Evolutionary conservation across 2,797 vertebrate genomes (phyloP).

Genomic region (Catamblyrhynchus diadema): DNA sequence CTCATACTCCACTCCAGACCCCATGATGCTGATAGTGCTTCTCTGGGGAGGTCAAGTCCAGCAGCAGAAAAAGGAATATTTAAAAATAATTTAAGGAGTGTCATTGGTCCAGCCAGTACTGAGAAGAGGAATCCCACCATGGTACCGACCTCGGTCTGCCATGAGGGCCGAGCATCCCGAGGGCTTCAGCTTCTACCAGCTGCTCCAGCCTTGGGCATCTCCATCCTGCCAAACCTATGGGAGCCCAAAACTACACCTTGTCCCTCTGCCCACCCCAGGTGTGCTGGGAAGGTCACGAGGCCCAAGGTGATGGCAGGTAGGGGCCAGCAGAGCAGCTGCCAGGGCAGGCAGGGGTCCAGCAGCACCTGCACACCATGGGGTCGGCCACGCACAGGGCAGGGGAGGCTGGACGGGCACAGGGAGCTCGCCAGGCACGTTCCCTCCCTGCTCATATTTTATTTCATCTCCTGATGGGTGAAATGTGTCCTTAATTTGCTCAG

Average conservation of each 20-base stretch:
- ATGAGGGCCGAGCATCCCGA: background rate
- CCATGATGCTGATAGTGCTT: background rate
- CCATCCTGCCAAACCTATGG: accelerated
- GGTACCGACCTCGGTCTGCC: background rate
- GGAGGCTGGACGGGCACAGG: background rate
- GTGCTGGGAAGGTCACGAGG: accelerated
- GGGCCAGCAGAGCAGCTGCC: background rate
- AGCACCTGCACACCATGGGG: background rate
- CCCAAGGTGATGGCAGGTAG: accelerated
- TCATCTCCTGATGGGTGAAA: slow-evolving; percentile 39
- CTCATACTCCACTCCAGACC: background rate
- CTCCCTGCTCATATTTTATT: background rate
- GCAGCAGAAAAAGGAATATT: background rate
- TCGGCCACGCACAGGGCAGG: accelerated
- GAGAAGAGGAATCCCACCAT: background rate
- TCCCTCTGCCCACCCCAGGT: background rate
- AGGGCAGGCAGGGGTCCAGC: background rate
- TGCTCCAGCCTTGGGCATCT: background rate
- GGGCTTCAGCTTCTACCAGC: background rate
- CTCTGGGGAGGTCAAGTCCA: background rate
- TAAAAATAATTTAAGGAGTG: background rate
- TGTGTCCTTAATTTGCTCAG: slow-evolving; percentile 64
- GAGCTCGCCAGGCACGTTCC: background rate
- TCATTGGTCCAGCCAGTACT: background rate
- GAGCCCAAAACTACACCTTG: accelerated